Conservation (phyloP, 2,113 vertebrate species). For the Herpailurus yagouaroundi region DNA sequence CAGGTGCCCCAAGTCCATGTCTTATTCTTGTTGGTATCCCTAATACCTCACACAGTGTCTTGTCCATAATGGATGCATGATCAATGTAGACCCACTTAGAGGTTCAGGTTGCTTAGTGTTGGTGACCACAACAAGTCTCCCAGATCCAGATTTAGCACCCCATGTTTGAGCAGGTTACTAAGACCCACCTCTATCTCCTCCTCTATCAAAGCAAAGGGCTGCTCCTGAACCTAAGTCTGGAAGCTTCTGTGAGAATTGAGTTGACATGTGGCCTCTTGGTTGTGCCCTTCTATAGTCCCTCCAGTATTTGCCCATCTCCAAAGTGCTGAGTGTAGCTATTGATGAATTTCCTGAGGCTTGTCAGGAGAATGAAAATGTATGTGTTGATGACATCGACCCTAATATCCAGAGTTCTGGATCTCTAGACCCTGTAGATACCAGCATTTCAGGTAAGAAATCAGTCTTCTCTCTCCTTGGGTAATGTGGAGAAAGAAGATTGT, state of each 20-base stretch:
- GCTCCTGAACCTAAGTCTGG: neutral
- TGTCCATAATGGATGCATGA: neutral
- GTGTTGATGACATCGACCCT: neutral
- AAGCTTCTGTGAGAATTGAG: neutral
- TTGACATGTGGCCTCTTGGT: neutral
- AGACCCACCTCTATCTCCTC: neutral
- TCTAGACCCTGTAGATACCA: neutral
- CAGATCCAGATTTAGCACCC: neutral
- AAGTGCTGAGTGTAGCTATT: slow-evolving; percentile 68
- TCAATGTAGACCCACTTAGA: neutral
- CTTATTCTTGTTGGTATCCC: neutral
- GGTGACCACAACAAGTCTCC: neutral
- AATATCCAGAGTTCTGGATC: slow-evolving; percentile 51
- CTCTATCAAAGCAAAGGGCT: neutral
- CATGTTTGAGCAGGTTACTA: neutral
- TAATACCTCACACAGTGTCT: neutral
- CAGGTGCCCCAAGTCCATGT: too few species aligned
- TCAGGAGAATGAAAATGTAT: slow-evolving; percentile 58
- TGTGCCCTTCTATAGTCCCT: slow-evolving; percentile 78
- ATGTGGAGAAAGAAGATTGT: neutral
- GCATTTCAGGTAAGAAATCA: slow-evolving; percentile 68
- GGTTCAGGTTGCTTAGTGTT: neutral
- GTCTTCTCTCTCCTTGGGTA: neutral
- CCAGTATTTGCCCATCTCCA: slow-evolving; percentile 85
- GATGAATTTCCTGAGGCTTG: neutral